phyloP scores from a whole-genome alignment of 2,113 vertebrate species.

The Nothocercus nigrocapillus region DNA sequence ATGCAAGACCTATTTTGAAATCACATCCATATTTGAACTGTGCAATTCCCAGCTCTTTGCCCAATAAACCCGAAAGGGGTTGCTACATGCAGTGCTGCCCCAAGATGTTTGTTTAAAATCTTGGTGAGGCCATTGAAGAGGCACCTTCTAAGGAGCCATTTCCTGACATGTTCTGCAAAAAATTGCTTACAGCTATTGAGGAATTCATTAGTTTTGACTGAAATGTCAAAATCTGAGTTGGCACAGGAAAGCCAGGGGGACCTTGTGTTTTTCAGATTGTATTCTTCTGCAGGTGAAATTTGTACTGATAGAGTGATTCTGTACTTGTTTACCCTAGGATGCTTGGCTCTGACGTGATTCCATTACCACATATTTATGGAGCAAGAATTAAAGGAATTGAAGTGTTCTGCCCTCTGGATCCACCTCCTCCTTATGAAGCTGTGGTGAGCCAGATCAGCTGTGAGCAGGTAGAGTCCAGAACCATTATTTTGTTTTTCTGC shows the following conservation, averaged over 20 bases:
- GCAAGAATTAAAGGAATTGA: constrained; percentile 80
- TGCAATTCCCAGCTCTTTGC: neutral
- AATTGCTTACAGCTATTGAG: neutral
- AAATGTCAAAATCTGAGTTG: neutral
- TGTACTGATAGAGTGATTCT: accelerated
- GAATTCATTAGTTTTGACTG: neutral
- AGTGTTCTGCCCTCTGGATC: constrained; percentile 84
- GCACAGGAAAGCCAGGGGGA: neutral
- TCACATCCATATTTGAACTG: neutral
- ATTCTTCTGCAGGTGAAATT: neutral
- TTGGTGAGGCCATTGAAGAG: neutral
- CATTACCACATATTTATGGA: constrained; percentile 80
- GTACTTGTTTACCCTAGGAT: constrained; percentile 56
- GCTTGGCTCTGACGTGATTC: constrained; percentile 77
- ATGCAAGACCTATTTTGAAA: neutral
- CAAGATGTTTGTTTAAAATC: neutral
- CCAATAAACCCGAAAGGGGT: neutral
- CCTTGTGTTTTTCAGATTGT: neutral
- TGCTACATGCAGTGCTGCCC: neutral
- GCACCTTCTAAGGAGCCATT: accelerated
- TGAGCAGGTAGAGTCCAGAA: constrained; percentile 74
- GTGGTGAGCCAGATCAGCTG: constrained; percentile 46
- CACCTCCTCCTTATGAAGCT: constrained; percentile 85
- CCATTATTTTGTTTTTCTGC: neutral
- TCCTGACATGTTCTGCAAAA: neutral